phyloP scores from a whole-genome alignment of 1,140 invertebrate genomes.

The Coelopa frigida region DNA sequence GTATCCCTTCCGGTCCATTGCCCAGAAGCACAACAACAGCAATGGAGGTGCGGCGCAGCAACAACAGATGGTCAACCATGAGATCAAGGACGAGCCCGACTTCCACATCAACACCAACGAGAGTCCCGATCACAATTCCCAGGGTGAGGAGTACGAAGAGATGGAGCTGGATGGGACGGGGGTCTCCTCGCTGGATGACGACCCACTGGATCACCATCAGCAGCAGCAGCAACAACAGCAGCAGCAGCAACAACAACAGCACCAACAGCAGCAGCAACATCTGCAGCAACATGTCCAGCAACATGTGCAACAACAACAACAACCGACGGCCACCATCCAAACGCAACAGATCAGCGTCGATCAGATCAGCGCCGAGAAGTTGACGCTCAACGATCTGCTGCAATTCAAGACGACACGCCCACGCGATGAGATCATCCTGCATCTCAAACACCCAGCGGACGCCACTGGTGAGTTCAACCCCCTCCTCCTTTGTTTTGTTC shows the following conservation, averaged over 20 bases:
- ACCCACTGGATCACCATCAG: slow-evolving; percentile 32
- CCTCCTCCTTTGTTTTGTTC: neutral
- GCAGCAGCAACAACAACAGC: slow-evolving; percentile 20
- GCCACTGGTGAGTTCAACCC: slow-evolving; percentile 21
- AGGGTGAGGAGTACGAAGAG: slow-evolving; percentile 34
- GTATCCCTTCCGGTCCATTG: too few relatives aligned
- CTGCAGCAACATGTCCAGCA: slow-evolving; percentile 22
- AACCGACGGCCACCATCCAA: slow-evolving; percentile 23
- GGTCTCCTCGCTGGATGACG: slow-evolving; percentile 33
- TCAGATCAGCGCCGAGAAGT: slow-evolving; percentile 35
- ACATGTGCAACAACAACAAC: slow-evolving; percentile 13
- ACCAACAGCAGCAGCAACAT: slow-evolving; percentile 22
- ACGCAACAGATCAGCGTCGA: slow-evolving; percentile 26
- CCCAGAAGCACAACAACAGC: slow-evolving; percentile 7
- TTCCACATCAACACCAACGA: slow-evolving; percentile 33
- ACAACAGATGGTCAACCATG: slow-evolving; percentile 15
- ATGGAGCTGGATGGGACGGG: slow-evolving; percentile 39
- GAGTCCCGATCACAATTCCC: slow-evolving; percentile 29
- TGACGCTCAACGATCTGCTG: slow-evolving; percentile 33
- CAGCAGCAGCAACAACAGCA: slow-evolving; percentile 28
- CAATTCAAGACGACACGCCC: slow-evolving; percentile 30
- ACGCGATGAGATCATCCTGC: slow-evolving; percentile 34
- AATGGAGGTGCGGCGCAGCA: too few relatives aligned
- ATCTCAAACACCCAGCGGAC: slow-evolving; percentile 37
- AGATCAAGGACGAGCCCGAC: slow-evolving; percentile 36